Conservation (phyloP, 2,797 vertebrate genomes). For the Poeciliopsis gracilis region DNA sequence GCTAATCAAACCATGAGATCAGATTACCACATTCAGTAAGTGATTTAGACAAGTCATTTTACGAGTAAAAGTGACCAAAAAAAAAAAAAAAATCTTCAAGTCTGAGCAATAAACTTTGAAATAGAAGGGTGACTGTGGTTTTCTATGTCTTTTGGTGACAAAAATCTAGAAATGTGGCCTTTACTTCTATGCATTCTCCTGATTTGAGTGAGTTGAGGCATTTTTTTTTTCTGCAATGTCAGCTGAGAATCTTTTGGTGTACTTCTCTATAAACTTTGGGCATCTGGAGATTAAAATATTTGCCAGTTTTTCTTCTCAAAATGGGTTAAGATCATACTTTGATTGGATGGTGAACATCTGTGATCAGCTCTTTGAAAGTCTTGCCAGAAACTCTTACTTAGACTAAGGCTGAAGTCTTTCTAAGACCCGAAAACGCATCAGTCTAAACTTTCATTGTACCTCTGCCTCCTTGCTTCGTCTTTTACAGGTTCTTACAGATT, state of each 20-base stretch:
- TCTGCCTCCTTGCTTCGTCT: background rate
- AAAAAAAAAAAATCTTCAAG: background rate
- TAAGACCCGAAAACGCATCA: background rate
- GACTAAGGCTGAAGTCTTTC: background rate
- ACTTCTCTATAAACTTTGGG: background rate
- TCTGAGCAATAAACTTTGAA: background rate
- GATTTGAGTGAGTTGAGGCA: background rate
- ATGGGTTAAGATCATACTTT: background rate
- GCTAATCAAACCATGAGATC: constrained; percentile 1
- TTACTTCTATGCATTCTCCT: background rate
- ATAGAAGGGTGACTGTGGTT: background rate
- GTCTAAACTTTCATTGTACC: background rate
- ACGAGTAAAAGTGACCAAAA: background rate
- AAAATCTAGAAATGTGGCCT: background rate
- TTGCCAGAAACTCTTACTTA: background rate
- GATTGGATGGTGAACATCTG: background rate
- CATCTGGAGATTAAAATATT: background rate
- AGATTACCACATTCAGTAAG: background rate
- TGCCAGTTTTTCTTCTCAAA: background rate
- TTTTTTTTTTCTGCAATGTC: background rate
- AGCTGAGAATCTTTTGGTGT: background rate
- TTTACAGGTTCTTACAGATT: background rate
- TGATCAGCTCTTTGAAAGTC: background rate
- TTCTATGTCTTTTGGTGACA: background rate
- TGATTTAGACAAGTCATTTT: background rate